A percentile compares a stretch with the other conserved stretches of the same genome.
Evolutionary conservation across 1,140 invertebrate genomes (phyloP).

Genomic region (Oedothorax gibbosus): DNA sequence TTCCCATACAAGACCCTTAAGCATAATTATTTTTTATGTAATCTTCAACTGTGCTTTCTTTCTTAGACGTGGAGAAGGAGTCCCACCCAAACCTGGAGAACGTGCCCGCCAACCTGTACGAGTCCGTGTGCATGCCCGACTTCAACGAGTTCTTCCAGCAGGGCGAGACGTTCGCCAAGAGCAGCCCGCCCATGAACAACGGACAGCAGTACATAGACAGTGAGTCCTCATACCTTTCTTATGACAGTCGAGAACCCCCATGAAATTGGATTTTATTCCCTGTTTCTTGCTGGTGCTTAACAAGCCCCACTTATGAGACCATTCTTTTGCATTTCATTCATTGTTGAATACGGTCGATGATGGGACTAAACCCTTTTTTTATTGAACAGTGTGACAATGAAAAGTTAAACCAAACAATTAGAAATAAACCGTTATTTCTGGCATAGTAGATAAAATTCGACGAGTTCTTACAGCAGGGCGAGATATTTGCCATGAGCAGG

Average conservation of each 20-base stretch:
- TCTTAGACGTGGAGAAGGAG: constrained; percentile 79
- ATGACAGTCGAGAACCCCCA: too few relatives aligned
- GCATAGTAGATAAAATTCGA: too few relatives aligned
- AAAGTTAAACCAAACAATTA: too few relatives aligned
- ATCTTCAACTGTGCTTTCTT: constrained; percentile 59
- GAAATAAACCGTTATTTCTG: too few relatives aligned
- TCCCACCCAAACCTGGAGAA: constrained; percentile 75
- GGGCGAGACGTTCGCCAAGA: constrained; percentile 65
- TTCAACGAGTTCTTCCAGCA: constrained; percentile 76
- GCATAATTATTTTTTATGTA: neutral
- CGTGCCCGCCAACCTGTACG: constrained; percentile 77
- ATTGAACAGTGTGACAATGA: too few relatives aligned
- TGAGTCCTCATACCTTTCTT: constrained; percentile 23
- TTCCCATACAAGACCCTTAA: too few relatives aligned
- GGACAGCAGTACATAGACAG: constrained; percentile 54
- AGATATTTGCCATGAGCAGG: constrained; percentile 63
- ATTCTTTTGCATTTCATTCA: too few relatives aligned
- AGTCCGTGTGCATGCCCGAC: constrained; percentile 83
- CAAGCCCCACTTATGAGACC: too few relatives aligned
- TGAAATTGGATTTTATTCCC: too few relatives aligned
- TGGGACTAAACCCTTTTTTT: too few relatives aligned
- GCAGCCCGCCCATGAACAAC: constrained; percentile 61
- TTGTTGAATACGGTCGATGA: too few relatives aligned
- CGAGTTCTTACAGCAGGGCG: constrained; percentile 74
- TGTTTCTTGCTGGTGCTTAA: too few relatives aligned